Base-by-base conservation (phyloP, 2,113 vertebrate species). In the Semicossyphus pulcher region DNA sequence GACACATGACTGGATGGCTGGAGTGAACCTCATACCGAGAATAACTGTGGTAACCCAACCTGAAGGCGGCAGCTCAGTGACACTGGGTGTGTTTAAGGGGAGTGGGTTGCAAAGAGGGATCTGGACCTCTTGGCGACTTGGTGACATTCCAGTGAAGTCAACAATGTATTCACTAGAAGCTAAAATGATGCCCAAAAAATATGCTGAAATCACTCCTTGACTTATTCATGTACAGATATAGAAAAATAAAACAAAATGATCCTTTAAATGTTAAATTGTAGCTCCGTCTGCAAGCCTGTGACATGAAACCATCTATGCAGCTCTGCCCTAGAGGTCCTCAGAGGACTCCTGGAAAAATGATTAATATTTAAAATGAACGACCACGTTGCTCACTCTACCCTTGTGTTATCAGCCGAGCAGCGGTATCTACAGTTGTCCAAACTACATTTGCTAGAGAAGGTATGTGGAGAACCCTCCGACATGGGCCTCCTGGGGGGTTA, bases 301-400 rank as follows among this genome's bases (percentile, higher is more conserved):
- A n/a, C 39, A 23, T 10, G 8, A 39, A 49, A 26, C 9, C 15
- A 5, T 54, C 47, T 10, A n/a, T 71, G 60, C 29, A 6, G 20
- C 63, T 69, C 32, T 20, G 57, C 18, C 39, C 15, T 37, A 12
- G 42, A 51, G 44, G 28, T 44, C 37, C 32, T 29, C 15, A 2
- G 21, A 52, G 25, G 61, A 59, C 60, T 48, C 32, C 42, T 70
- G 72, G 82, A 83, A 77, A 67, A 65, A 39, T 1, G 18, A 57
- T 85, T 36, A 88, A 85, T 80, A 78, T 83, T 85, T 85, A 10
- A 83, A 72, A 67, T 10, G n/a, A 42, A 61, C 62, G 1, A 44
- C 39, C 44, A 56, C 67, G 58, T 56, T 41, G 31, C 58, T 58
- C 26, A 14, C 65, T 64, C 29, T 12, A 3, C 39, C 21, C 61